Evolutionary conservation across 30 jellyfish, hydroid and myxozoan species (phyloP).

Genomic region (Kudoa iwatai): DNA sequence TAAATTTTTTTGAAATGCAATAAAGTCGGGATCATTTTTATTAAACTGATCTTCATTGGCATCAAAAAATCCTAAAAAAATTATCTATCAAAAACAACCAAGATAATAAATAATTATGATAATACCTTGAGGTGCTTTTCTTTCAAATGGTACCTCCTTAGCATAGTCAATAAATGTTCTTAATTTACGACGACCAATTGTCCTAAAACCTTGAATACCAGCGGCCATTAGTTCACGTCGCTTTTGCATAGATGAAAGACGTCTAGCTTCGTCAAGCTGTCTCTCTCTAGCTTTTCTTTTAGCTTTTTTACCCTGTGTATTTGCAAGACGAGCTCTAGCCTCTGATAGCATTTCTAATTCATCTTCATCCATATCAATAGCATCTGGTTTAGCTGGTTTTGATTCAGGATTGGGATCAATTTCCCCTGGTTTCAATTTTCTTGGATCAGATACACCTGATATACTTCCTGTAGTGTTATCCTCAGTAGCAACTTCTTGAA

Average conservation of each 20-base stretch:
- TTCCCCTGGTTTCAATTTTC: constrained; percentile 87
- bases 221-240: constrained; percentile 85
- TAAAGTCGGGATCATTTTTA: no score
- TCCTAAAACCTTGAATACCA: constrained; percentile 69
- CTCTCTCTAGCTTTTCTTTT: constrained; percentile 81
- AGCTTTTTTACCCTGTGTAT: constrained; percentile 95
- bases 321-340: constrained; percentile 98
- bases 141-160: constrained; percentile 81
- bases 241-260: constrained; percentile 67
- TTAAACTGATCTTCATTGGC: no score
- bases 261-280: constrained; percentile 87
- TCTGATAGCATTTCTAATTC: constrained; percentile 91
- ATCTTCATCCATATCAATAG: constrained; percentile 97
- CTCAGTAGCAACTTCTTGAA: constrained; percentile 61
- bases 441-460: no score
- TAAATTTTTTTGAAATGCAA: no score
- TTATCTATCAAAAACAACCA: no score
- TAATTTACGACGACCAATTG: no score
- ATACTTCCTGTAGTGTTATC: constrained; percentile 12
- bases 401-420: constrained; percentile 97
- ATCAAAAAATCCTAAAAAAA: no score
- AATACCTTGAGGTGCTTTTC: no score
- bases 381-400: constrained; percentile 94
- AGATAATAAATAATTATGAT: no score
- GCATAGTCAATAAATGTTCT: constrained; percentile 58